Evolutionary conservation across 1,140 invertebrate genomes (phyloP).

Genomic region (Hycleus phaleratus): DNA sequence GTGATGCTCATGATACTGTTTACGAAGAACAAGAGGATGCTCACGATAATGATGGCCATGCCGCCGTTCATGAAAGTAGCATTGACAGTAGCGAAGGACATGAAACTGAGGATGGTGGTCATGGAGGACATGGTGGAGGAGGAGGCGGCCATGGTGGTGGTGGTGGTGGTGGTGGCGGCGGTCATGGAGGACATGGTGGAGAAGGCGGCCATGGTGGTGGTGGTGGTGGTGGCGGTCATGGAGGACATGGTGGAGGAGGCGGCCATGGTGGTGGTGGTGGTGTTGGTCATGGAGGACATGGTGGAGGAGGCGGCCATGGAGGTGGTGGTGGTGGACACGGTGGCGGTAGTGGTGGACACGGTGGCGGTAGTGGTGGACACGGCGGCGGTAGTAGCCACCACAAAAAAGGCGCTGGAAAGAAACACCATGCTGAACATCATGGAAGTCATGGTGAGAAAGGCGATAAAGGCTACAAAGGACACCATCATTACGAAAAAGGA

Average conservation of each 20-base stretch:
- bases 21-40: neutral
- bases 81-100: neutral
- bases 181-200: conserved; percentile 7
- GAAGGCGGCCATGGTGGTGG: conserved; percentile 1
- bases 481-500: conserved; percentile 53
- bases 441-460: conserved; percentile 48
- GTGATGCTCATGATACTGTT: neutral
- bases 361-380: conserved; percentile 5
- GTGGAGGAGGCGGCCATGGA: conserved; percentile 46
- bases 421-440: conserved; percentile 47
- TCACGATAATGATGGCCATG: neutral
- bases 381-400: conserved; percentile 14
- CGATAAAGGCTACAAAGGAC: conserved; percentile 43
- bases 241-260: conserved; percentile 3
- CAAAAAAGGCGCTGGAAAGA: conserved; percentile 47
- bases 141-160: neutral
- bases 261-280: conserved; percentile 6
- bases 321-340: conserved; percentile 21
- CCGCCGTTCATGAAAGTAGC: neutral
- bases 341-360: neutral
- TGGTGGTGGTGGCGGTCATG: neutral
- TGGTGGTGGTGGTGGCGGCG: neutral
- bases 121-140: neutral
- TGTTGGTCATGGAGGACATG: conserved; percentile 38
- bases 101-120: neutral